Conservation (phyloP, 2,888 invertebrate species). For the Ornithoptera alexandrae region DNA sequence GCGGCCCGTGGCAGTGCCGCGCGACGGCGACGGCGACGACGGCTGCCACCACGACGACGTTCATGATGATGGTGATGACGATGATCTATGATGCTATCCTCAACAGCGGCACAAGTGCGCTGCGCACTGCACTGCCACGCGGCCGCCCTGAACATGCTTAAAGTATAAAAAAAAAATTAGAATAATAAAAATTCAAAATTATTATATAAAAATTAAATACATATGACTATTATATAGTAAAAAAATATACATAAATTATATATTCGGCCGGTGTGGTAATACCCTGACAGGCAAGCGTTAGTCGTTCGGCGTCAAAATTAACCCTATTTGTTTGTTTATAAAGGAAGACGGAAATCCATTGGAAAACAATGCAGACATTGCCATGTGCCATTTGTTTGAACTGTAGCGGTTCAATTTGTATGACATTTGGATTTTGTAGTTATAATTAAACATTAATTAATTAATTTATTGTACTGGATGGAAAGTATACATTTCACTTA, state of each 20-base stretch:
- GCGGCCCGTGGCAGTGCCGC: constrained; percentile 48
- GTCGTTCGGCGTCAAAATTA: constrained; percentile 76
- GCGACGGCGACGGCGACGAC: constrained; percentile 6
- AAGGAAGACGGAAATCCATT: constrained; percentile 55
- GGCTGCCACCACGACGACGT: too few relatives aligned
- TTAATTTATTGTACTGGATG: constrained; percentile 51
- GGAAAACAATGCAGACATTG: constrained; percentile 71
- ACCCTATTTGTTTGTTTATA: constrained; percentile 50
- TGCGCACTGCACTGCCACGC: constrained; percentile 39
- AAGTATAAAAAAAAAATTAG: constrained; percentile 74
- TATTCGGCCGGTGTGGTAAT: constrained; percentile 83
- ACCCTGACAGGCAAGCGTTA: constrained; percentile 87
- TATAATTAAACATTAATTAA: constrained; percentile 47
- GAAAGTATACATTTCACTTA: constrained; percentile 65
- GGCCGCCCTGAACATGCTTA: constrained; percentile 66
- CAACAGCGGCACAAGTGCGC: constrained; percentile 32
- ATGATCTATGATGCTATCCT: not conserved
- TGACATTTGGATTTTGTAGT: constrained; percentile 50
- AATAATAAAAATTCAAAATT: constrained; percentile 79
- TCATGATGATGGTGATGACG: not conserved
- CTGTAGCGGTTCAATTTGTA: constrained; percentile 52
- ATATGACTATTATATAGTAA: constrained; percentile 77
- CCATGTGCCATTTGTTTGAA: constrained; percentile 76
- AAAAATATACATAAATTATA: constrained; percentile 76
- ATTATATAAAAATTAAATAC: constrained; percentile 78